Percentiles rank a stretch among this genome's conserved stretches.
These are phyloP conservation scores for Misgurnus anguillicaudatus DNA, from an alignment of 2,113 vertebrate species.

Conservation along the genomic window DNA sequence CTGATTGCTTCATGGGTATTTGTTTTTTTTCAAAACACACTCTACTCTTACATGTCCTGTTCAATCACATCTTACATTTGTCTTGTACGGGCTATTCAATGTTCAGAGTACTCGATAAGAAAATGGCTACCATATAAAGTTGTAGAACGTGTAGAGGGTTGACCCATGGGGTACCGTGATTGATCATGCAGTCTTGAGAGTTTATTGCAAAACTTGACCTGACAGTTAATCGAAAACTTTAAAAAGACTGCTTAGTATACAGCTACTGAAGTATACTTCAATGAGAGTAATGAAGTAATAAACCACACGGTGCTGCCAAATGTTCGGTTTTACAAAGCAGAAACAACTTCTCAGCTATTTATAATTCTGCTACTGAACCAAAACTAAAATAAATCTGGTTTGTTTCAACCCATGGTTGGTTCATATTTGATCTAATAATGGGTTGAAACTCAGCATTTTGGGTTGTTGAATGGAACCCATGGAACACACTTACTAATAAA, in stretches of 20 bases:
- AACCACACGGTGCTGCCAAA: neutral
- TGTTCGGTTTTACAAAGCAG: neutral
- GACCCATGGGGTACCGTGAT: neutral
- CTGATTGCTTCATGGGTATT: constrained; percentile 42
- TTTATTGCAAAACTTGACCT: neutral
- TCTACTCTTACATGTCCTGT: constrained; percentile 31
- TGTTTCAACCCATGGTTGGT: too few species aligned
- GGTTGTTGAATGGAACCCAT: too few species aligned
- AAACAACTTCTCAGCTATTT: too few species aligned
- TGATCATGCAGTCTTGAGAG: neutral
- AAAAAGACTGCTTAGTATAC: neutral
- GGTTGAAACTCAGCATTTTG: too few species aligned
- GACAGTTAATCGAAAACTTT: neutral
- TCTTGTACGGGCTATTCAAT: neutral
- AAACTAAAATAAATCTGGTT: too few species aligned
- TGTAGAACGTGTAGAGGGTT: neutral
- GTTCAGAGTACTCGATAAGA: neutral
- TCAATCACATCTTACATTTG: constrained; percentile 30
- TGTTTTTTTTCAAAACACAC: constrained; percentile 30
- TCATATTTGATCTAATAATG: too few species aligned
- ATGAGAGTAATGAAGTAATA: neutral
- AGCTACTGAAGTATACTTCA: neutral
- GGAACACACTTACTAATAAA: too few species aligned
- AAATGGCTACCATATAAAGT: neutral
- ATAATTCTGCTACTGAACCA: too few species aligned